phyloP scores from a whole-genome alignment of 2,113 vertebrate species.

The Charina bottae region DNA sequence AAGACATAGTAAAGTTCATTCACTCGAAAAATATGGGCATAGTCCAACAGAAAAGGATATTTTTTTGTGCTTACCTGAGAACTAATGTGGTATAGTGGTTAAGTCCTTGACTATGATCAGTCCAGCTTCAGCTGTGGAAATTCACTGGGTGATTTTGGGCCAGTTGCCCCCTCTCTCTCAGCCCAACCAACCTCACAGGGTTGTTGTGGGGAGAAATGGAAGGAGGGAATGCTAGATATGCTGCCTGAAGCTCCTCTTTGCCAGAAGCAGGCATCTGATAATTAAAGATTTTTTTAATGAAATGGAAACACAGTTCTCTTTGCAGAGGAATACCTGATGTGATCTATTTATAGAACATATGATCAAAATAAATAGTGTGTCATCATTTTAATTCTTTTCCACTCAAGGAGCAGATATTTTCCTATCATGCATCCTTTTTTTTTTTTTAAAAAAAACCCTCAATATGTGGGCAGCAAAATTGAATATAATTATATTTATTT shows the following conservation, averaged over 20 bases:
- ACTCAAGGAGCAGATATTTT: background rate
- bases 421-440: background rate
- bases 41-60: background rate
- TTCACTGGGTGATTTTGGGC: background rate
- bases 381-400: background rate
- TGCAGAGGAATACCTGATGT: background rate
- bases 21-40: background rate
- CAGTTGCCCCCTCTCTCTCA: background rate
- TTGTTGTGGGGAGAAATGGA: background rate
- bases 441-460: background rate
- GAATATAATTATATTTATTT: background rate
- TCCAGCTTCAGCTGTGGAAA: background rate
- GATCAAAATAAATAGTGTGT: background rate
- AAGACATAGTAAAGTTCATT: background rate
- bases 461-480: background rate
- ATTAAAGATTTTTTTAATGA: background rate
- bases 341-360: background rate
- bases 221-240: background rate
- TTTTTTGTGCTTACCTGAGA: background rate
- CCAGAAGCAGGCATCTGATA: background rate
- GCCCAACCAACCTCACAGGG: background rate
- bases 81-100: no score
- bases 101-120: background rate
- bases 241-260: background rate
- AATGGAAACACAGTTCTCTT: background rate